Evolutionary conservation across 1,140 invertebrate genomes (phyloP).

Genomic region (Drosophila asahinai): DNA sequence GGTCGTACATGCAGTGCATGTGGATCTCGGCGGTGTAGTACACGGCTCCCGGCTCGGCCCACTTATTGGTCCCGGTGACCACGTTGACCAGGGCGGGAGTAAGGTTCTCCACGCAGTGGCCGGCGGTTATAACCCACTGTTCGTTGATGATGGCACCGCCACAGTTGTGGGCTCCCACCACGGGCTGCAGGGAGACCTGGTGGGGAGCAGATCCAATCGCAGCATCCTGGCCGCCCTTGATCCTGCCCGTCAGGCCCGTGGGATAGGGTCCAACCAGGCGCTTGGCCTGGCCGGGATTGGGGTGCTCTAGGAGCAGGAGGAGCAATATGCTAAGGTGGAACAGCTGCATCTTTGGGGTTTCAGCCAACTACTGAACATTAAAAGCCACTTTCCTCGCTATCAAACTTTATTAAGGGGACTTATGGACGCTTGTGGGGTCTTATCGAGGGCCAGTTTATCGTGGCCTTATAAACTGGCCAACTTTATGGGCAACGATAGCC

Average conservation of each 20-base stretch:
- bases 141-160: constrained; percentile 85
- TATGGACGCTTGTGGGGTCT: neutral
- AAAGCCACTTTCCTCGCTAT: constrained; percentile 22
- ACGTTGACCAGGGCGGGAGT: constrained; percentile 33
- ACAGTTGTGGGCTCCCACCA: constrained; percentile 71
- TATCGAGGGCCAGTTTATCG: constrained; percentile 44
- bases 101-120: constrained; percentile 74
- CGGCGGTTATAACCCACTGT: constrained; percentile 84
- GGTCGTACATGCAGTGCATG: constrained; percentile 70
- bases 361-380: constrained; percentile 32
- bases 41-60: constrained; percentile 43
- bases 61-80: constrained; percentile 60
- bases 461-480: constrained; percentile 26
- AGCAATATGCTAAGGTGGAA: constrained; percentile 23
- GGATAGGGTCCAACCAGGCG: constrained; percentile 6
- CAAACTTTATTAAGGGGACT: constrained; percentile 36
- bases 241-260: constrained; percentile 35
- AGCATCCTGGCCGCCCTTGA: constrained; percentile 85
- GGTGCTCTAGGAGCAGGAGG: constrained; percentile 29
- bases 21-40: constrained; percentile 49
- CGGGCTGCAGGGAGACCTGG: constrained; percentile 79
- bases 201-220: constrained; percentile 82
- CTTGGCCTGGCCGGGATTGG: constrained; percentile 19
- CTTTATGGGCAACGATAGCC: constrained; percentile 32
- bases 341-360: constrained; percentile 46